Conservation (phyloP, 2,797 vertebrate genomes). For the Sebastes steindachneri region DNA sequence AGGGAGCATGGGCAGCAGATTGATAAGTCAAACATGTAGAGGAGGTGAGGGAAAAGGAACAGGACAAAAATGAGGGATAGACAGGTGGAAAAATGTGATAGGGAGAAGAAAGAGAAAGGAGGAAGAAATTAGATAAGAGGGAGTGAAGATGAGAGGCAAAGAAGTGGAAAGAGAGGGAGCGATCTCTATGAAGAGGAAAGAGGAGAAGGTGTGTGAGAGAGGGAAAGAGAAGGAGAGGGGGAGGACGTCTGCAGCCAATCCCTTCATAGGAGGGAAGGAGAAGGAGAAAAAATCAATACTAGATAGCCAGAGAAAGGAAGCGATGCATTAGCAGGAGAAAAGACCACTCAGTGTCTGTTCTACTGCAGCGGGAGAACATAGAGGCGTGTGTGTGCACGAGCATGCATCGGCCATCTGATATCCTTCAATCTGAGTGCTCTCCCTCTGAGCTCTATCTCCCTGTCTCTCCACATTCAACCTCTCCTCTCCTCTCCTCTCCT, state of each 20-base stretch:
- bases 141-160: constrained; percentile 18
- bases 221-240: background rate
- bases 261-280: constrained; percentile 31
- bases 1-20: background rate
- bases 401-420: constrained; percentile 59
- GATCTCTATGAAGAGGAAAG: background rate
- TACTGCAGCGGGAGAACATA: constrained; percentile 39
- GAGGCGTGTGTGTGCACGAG: constrained; percentile 10
- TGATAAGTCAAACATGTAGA: constrained; percentile 7
- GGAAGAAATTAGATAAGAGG: constrained; percentile 13
- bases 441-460: constrained; percentile 26
- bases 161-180: background rate
- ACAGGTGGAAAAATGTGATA: constrained; percentile 39
- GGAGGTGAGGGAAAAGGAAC: background rate
- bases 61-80: background rate
- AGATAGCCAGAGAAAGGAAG: constrained; percentile 70
- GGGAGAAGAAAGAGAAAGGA: background rate
- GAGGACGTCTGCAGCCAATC: constrained; percentile 23
- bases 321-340: constrained; percentile 78
- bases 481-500: background rate
- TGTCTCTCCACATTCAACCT: constrained; percentile 16
- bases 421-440: constrained; percentile 60
- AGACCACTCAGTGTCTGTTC: constrained; percentile 56
- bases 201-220: constrained; percentile 10
- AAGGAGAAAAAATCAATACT: constrained; percentile 73